phyloP scores from a whole-genome alignment of 2,113 vertebrate genomes.

The Vulpes lagopus region DNA sequence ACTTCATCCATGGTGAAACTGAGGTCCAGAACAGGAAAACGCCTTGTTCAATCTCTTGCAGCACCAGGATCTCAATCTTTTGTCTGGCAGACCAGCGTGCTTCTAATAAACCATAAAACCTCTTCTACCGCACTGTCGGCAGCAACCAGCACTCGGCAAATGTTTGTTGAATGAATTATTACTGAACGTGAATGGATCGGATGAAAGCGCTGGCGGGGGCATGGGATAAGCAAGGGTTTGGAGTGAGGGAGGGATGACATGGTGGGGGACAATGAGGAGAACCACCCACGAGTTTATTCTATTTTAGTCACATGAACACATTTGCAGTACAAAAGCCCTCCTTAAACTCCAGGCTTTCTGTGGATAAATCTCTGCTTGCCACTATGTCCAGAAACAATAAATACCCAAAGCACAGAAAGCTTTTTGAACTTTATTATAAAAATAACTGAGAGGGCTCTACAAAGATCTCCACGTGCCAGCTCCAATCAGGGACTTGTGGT shows the following conservation, averaged over 20 bases:
- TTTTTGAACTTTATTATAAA: conserved; percentile 64
- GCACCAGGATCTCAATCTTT: background rate
- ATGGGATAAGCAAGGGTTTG: background rate
- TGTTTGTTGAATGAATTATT: conserved; percentile 31
- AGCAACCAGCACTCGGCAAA: background rate
- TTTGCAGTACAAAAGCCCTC: conserved; percentile 43
- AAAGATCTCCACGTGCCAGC: background rate
- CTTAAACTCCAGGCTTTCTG: conserved; percentile 39
- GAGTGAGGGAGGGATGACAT: background rate
- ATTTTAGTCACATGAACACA: background rate
- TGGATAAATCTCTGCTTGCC: conserved; percentile 52
- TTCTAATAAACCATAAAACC: conserved; percentile 40
- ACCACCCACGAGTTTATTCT: conserved; percentile 10
- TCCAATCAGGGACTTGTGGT: background rate
- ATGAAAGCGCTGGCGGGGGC: background rate
- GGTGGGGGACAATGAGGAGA: background rate
- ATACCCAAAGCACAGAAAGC: conserved; percentile 12
- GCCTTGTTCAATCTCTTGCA: background rate
- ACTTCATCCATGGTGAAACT: background rate
- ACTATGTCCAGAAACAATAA: conserved; percentile 29
- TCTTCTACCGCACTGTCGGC: background rate
- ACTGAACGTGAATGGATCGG: conserved; percentile 27
- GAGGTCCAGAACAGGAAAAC: background rate
- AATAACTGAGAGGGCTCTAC: conserved; percentile 13
- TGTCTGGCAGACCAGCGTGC: background rate